These are phyloP conservation scores for Pentamera pediparva DNA, from an alignment of 53 echinoderm and acorn worm genomes.

Conservation along the genomic window DNA sequence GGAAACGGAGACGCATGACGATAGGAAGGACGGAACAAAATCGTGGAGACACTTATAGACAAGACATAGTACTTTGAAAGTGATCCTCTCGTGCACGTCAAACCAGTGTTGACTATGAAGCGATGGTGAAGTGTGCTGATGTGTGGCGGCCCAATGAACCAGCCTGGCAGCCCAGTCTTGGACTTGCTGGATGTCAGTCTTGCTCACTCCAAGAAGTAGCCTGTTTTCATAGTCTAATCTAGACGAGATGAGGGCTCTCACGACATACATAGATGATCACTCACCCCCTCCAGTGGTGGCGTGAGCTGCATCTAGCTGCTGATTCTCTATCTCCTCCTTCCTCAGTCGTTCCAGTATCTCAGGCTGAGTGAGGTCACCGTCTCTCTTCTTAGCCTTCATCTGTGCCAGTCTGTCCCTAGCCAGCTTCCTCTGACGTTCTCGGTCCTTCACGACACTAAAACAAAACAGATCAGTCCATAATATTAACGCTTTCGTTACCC, in stretches of 20 bases:
- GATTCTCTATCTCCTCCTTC: conserved; percentile 77
- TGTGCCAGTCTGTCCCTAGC: conserved; percentile 70
- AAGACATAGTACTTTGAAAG: too few species aligned
- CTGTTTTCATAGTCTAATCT: background rate
- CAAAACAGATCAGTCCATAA: background rate
- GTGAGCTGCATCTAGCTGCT: conserved; percentile 73
- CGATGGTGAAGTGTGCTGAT: too few species aligned
- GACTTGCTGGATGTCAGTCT: background rate
- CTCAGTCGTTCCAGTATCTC: conserved; percentile 55
- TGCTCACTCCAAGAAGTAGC: background rate
- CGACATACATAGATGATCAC: background rate
- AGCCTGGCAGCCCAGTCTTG: too few species aligned
- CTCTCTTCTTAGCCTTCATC: conserved; percentile 40
- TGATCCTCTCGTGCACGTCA: too few species aligned
- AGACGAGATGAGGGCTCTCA: background rate
- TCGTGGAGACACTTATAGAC: too few species aligned
- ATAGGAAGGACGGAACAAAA: too few species aligned
- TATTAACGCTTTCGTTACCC: background rate
- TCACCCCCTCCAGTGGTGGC: conserved; percentile 21
- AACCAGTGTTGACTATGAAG: too few species aligned
- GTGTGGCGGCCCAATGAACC: too few species aligned
- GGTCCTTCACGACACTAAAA: conserved; percentile 59
- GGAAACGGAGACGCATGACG: too few species aligned
- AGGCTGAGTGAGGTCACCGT: conserved; percentile 32
- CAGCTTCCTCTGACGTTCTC: conserved; percentile 81